Conservation (phyloP, 2,888 invertebrate species). For the Petrophora chlorosata region DNA sequence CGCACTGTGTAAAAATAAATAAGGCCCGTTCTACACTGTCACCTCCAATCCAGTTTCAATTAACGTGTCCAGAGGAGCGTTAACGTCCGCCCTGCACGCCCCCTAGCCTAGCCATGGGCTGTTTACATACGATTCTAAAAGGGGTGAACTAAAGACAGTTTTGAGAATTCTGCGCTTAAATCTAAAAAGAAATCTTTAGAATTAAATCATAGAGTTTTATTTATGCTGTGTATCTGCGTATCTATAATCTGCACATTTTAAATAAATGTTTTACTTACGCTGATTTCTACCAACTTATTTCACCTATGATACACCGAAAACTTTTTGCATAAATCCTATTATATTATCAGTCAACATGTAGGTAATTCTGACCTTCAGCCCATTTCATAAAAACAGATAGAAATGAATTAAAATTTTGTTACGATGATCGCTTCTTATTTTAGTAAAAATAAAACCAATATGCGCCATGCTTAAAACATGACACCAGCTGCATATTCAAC, state of each 20-base stretch:
- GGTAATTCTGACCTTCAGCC: no score
- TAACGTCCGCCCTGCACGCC: constrained; percentile 61
- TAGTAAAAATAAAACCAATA: neutral
- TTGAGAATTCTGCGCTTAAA: neutral
- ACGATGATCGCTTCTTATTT: neutral
- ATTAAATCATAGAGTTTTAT: no score
- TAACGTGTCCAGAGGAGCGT: constrained; percentile 79
- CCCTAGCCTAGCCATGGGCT: constrained; percentile 46
- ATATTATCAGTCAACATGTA: no score
- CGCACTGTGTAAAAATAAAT: constrained; percentile 52
- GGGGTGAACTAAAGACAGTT: constrained; percentile 7
- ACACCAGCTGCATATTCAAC: constrained; percentile 11
- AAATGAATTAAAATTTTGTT: no score
- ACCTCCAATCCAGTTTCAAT: constrained; percentile 82
- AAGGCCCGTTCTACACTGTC: constrained; percentile 77
- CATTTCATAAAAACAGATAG: no score
- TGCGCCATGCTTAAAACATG: constrained; percentile 8
- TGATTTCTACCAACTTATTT: no score
- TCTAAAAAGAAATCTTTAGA: no score
- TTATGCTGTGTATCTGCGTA: no score
- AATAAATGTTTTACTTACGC: no score
- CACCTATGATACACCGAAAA: no score
- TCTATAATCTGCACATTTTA: no score
- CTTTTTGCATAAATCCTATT: no score
- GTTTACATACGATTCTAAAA: constrained; percentile 45